Percentiles rank a stretch among this genome's conserved stretches.
These are phyloP conservation scores for Steromphala cineraria DNA, from an alignment of 2,888 invertebrate genomes.

Conservation along the genomic window DNA sequence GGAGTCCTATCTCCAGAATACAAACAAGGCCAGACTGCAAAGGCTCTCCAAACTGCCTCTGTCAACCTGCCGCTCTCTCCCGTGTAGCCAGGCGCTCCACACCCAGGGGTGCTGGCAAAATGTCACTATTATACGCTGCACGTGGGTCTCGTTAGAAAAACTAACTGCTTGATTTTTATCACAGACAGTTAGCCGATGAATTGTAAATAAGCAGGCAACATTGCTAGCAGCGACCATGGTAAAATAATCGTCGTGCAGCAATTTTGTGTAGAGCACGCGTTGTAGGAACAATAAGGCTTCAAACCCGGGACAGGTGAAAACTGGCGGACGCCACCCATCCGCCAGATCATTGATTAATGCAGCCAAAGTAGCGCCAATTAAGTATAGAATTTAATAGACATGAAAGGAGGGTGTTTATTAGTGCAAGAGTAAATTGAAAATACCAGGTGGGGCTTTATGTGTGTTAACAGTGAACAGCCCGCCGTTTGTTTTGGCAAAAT, in stretches of 20 bases:
- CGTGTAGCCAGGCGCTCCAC: not conserved
- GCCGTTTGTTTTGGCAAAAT: slow-evolving; percentile 17
- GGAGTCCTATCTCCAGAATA: slow-evolving; percentile 26
- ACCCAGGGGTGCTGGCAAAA: not conserved
- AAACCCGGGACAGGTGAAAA: slow-evolving; percentile 62
- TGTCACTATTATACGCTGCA: not conserved
- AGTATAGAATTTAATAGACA: slow-evolving; percentile 69
- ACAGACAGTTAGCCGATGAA: slow-evolving; percentile 45
- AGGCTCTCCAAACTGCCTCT: slow-evolving; percentile 25
- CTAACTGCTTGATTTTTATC: slow-evolving; percentile 45
- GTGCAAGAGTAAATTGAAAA: slow-evolving; percentile 37
- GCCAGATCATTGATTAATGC: slow-evolving; percentile 63
- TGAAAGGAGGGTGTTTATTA: slow-evolving; percentile 58
- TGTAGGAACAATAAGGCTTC: slow-evolving; percentile 53
- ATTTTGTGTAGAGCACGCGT: slow-evolving; percentile 53
- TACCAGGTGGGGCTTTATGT: slow-evolving; percentile 36
- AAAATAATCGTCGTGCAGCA: slow-evolving; percentile 57
- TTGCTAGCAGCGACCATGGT: slow-evolving; percentile 47
- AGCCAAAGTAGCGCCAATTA: slow-evolving; percentile 64
- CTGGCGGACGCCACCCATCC: slow-evolving; percentile 44
- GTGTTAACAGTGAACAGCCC: slow-evolving; percentile 4
- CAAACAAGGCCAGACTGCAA: slow-evolving; percentile 27
- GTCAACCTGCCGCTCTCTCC: not conserved
- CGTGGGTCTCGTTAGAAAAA: slow-evolving; percentile 24
- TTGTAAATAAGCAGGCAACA: slow-evolving; percentile 52